Base-by-base conservation (phyloP, 2,888 invertebrate species). In the Eupithecia insigniata region DNA sequence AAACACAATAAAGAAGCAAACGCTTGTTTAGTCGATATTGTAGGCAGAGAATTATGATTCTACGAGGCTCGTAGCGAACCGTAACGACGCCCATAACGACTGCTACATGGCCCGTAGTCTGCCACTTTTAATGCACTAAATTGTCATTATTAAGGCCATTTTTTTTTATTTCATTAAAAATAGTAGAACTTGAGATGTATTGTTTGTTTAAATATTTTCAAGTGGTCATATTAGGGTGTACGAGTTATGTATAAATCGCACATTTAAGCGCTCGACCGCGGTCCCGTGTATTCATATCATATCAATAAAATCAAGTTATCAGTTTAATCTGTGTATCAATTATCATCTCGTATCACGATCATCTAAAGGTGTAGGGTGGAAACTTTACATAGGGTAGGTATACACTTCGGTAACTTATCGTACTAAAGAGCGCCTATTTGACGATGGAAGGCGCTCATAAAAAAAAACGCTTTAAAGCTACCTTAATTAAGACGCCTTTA, bases 1-100 rank as follows among this genome's bases (percentile, higher is more conserved):
- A 64, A 36, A 6, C 36, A 64, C 22, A 64, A 36, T 64, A 36
- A 64, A 64, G 64, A 64, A 64, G 26, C 34, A n/a, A 36, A 32
- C 61, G 18, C 36, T 70, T 36, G 64, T 67, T 60, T 64, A 67
- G 67, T 65, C 65, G 26, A 43, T 65, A 51, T 72, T 70, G 74
- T 72, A 67, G 67, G 71, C 67, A 60, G 64, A 75, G 67, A 75
- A 72, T 72, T 68, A 75, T 75, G 70, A 43, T 64, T 66, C 75
- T 79, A 79, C 76, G 74, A 65, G 70, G 72, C 73, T 69, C 76
- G 79, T 76, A 69, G 71, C 67, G 72, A 71, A 72, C 69, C 68
- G 67, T 76, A 76, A 76, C 73, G 73, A 74, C 71, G 60, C 69
- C 70, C 75, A 64, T 78, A 76, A 75, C 70, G 73, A 75, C 70